Evolutionary conservation across 2,888 invertebrate genomes (phyloP).

Genomic region (Spilosoma lubricipeda): DNA sequence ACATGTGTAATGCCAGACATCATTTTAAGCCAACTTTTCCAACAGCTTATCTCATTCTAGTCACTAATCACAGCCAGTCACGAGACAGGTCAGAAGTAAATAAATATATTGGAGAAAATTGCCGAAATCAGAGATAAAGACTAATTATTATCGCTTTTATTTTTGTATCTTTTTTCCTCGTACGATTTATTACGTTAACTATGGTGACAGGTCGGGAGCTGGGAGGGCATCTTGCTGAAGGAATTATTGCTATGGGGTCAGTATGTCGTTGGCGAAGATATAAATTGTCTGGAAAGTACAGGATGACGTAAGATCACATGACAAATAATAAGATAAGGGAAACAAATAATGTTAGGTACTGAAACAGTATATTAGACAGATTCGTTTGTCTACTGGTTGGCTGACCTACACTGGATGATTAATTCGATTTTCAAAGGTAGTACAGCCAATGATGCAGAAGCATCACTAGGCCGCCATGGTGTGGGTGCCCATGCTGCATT

Average conservation of each 20-base stretch:
- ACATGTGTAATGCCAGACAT: constrained; percentile 23
- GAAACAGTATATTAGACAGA: background rate
- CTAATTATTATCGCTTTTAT: constrained; percentile 31
- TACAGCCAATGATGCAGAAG: too few relatives aligned
- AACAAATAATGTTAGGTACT: background rate
- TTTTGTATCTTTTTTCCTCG: constrained; percentile 13
- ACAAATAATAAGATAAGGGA: background rate
- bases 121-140: constrained; percentile 26
- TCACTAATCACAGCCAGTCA: constrained; percentile 40
- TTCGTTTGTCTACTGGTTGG: too few relatives aligned
- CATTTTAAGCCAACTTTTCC: constrained; percentile 23
- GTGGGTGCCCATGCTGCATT: too few relatives aligned
- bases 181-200: constrained; percentile 8
- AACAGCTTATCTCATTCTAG: constrained; percentile 33
- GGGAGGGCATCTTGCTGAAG: background rate
- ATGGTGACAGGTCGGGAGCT: constrained; percentile 1
- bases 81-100: constrained; percentile 26
- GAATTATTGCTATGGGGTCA: background rate
- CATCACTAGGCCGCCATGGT: too few relatives aligned
- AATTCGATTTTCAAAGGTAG: too few relatives aligned
- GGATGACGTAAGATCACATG: background rate
- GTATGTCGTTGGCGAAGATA: background rate
- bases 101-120: constrained; percentile 17
- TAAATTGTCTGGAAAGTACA: background rate
- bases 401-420: too few relatives aligned